Percentiles rank a stretch among this genome's conserved stretches.
phyloP scores from a whole-genome alignment of 2,113 vertebrate species.

The Spilogale gracilis region DNA sequence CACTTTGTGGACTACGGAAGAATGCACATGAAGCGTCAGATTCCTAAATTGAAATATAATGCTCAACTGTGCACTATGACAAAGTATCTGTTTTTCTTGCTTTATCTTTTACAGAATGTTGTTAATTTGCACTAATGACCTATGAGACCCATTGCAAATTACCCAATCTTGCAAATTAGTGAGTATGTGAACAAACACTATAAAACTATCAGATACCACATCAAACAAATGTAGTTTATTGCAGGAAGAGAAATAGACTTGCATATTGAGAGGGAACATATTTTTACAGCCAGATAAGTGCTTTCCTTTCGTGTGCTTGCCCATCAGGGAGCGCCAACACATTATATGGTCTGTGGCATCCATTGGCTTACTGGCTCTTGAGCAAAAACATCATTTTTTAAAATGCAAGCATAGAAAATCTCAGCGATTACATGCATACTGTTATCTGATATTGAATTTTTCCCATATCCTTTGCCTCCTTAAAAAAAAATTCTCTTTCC shows the following conservation, averaged over 20 bases:
- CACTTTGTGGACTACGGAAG: background rate
- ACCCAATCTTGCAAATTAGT: constrained; percentile 83
- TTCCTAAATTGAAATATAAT: constrained; percentile 67
- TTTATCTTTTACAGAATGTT: constrained; percentile 78
- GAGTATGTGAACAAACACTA: constrained; percentile 80
- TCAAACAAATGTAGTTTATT: constrained; percentile 81
- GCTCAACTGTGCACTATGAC: constrained; percentile 27
- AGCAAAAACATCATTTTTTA: constrained; percentile 75
- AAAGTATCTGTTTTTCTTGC: constrained; percentile 71
- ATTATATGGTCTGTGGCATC: constrained; percentile 72
- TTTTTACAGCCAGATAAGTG: constrained; percentile 78
- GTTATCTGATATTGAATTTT: constrained; percentile 56
- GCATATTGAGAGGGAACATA: constrained; percentile 74
- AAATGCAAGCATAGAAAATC: constrained; percentile 67
- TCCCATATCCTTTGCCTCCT: constrained; percentile 44
- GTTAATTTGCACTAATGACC: constrained; percentile 83
- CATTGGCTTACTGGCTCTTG: constrained; percentile 67
- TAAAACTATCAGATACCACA: constrained; percentile 81
- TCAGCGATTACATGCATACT: constrained; percentile 58
- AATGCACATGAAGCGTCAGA: constrained; percentile 48
- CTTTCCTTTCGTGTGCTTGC: constrained; percentile 67
- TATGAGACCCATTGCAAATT: constrained; percentile 82
- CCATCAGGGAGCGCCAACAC: constrained; percentile 67
- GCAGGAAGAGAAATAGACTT: constrained; percentile 81
- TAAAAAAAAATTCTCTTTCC: constrained; percentile 46